Percentiles rank a stretch among this genome's conserved stretches.
Evolutionary conservation across 2,797 vertebrate genomes (phyloP).

Genomic region (Clarias platycephalus): DNA sequence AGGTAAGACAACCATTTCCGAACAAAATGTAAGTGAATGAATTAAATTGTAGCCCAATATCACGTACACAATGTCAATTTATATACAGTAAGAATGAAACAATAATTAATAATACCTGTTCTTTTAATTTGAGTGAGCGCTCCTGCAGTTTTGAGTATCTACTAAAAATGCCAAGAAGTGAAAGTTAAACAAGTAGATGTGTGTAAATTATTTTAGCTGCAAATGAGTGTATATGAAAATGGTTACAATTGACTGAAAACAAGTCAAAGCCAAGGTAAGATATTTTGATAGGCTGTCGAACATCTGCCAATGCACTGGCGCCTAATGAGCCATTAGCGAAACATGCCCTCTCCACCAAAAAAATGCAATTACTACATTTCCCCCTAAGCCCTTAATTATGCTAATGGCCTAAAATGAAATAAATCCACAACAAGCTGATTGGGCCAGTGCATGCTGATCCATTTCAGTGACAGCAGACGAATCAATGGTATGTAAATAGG

Average conservation of each 20-base stretch:
- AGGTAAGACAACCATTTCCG: slow-evolving; percentile 13
- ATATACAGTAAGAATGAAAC: slow-evolving; percentile 4
- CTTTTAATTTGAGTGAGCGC: background rate
- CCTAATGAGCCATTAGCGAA: slow-evolving; percentile 82
- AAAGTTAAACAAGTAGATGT: background rate
- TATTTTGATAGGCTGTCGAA: slow-evolving; percentile 66
- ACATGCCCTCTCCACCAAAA: slow-evolving; percentile 78
- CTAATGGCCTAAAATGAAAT: slow-evolving; percentile 80
- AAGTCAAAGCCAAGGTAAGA: slow-evolving; percentile 52
- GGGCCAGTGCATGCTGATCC: slow-evolving; percentile 67
- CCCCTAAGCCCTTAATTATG: slow-evolving; percentile 83
- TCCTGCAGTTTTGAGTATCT: background rate
- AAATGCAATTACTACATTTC: slow-evolving; percentile 85
- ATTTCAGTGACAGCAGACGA: slow-evolving; percentile 69
- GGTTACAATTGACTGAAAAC: slow-evolving; percentile 17
- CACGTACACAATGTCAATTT: background rate
- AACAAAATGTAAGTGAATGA: background rate
- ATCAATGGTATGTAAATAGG: slow-evolving; percentile 73
- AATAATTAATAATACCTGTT: background rate
- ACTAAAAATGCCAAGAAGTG: background rate
- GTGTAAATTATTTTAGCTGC: background rate
- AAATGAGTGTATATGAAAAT: slow-evolving; percentile 2
- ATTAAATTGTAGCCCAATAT: background rate
- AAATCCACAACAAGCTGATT: slow-evolving; percentile 80
- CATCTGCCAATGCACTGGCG: slow-evolving; percentile 78